These are phyloP conservation scores for Andrena camellia DNA, from an alignment of 2,888 invertebrate genomes.

Conservation along the genomic window DNA sequence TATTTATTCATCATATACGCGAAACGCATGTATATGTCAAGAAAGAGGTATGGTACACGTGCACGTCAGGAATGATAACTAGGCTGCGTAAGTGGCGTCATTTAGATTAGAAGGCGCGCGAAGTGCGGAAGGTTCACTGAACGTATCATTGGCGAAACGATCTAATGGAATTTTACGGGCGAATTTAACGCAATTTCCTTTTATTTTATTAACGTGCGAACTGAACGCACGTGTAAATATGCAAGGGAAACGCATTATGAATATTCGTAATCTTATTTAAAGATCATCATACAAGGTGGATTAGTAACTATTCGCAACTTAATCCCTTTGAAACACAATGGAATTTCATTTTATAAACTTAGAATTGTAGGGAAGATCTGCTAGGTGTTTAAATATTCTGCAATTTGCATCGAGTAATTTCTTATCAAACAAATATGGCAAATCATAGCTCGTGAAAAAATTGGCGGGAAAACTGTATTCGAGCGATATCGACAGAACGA, in stretches of 20 bases:
- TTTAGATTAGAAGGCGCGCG: constrained; percentile 51
- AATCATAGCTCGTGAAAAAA: neutral
- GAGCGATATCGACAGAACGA: neutral
- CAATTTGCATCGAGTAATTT: neutral
- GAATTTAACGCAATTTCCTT: neutral
- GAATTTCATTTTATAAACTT: neutral
- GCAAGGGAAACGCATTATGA: neutral
- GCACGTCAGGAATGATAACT: constrained; percentile 58
- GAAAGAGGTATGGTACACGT: constrained; percentile 59
- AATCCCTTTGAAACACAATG: neutral
- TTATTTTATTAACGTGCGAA: neutral
- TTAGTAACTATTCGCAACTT: neutral
- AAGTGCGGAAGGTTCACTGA: constrained; percentile 20
- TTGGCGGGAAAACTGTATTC: neutral
- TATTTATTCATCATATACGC: constrained; percentile 60
- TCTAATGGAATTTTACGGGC: neutral
- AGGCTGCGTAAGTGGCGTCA: constrained; percentile 49
- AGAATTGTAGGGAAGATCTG: neutral
- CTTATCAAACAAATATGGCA: neutral
- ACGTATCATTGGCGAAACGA: constrained; percentile 21
- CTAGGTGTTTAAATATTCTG: neutral
- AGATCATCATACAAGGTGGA: neutral
- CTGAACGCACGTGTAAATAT: neutral
- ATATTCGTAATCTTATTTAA: neutral
- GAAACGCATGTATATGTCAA: constrained; percentile 59